Conservation (phyloP, 1,140 invertebrate species). For the Contarinia nasturtii region DNA sequence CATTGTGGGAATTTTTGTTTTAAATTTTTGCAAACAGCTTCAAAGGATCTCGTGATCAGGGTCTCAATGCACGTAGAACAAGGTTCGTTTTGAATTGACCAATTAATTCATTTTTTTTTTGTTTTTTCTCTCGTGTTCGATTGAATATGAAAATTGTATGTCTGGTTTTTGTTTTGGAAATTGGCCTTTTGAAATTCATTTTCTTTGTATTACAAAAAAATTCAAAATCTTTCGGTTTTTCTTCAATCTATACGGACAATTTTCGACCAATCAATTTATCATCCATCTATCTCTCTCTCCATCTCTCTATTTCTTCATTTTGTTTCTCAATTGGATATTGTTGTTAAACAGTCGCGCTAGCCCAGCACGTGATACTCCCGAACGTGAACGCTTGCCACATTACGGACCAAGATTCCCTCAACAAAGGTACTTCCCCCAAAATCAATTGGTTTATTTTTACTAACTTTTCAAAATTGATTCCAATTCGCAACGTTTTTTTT, state of each 20-base stretch:
- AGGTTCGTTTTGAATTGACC: slow-evolving; percentile 12
- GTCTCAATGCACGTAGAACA: slow-evolving; percentile 20
- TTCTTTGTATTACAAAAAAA: slow-evolving; percentile 1
- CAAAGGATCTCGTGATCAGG: slow-evolving; percentile 32
- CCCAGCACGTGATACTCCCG: slow-evolving; percentile 59
- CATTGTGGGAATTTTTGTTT: slow-evolving; percentile 4
- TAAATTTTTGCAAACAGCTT: slow-evolving; percentile 24
- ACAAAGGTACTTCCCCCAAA: not conserved
- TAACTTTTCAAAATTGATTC: too few species aligned
- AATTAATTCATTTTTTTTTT: too few species aligned
- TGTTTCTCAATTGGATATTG: slow-evolving; percentile 8
- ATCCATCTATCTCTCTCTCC: too few species aligned
- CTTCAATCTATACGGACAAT: too few species aligned
- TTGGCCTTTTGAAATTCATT: slow-evolving; percentile 1
- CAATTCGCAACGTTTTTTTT: too few species aligned
- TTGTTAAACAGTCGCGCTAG: slow-evolving; percentile 48
- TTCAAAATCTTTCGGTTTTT: too few species aligned
- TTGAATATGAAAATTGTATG: not conserved
- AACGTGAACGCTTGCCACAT: slow-evolving; percentile 55
- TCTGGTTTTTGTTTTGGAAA: not conserved
- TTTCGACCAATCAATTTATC: too few species aligned
- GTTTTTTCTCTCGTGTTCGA: not conserved
- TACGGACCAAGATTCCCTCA: slow-evolving; percentile 72
- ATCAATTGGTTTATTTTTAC: not conserved
- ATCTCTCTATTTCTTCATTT: slow-evolving; percentile 11